Conservation (phyloP, 35 echinoderm and acorn worm genomes). For the Lytechinus pictus region DNA sequence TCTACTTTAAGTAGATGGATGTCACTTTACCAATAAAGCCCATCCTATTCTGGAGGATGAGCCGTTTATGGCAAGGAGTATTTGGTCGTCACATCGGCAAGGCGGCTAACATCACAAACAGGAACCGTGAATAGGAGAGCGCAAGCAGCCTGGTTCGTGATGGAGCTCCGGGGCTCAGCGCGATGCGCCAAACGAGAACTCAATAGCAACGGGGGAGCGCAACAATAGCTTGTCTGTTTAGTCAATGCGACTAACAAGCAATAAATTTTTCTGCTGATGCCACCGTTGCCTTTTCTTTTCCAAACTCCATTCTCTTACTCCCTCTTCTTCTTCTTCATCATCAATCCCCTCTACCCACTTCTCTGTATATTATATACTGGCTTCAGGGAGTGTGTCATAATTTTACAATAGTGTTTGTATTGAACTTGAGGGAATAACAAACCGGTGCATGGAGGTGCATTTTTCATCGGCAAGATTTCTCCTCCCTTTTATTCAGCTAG, state of each 20-base stretch:
- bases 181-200: slow-evolving; percentile 40
- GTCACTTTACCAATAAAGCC: slow-evolving; percentile 41
- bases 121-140: slow-evolving; percentile 36
- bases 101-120: slow-evolving; percentile 50
- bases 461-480: slow-evolving; percentile 50
- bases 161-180: slow-evolving; percentile 34
- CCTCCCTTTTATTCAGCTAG: slow-evolving; percentile 33
- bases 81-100: slow-evolving; percentile 31
- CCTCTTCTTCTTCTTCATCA: neutral
- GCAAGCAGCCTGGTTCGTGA: slow-evolving; percentile 38
- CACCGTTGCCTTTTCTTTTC: slow-evolving; percentile 33
- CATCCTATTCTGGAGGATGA: slow-evolving; percentile 50
- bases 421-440: slow-evolving; percentile 53
- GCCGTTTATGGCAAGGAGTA: slow-evolving; percentile 27
- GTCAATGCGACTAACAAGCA: slow-evolving; percentile 57
- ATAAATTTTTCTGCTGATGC: slow-evolving; percentile 57
- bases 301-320: neutral
- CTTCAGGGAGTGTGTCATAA: slow-evolving; percentile 49
- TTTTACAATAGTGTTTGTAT: slow-evolving; percentile 49
- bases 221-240: slow-evolving; percentile 53
- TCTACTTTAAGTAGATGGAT: slow-evolving; percentile 26
- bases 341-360: neutral
- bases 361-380: slow-evolving; percentile 28
- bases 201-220: slow-evolving; percentile 35
- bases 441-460: slow-evolving; percentile 46